Evolutionary conservation across 2,113 vertebrate species (phyloP), one percentile per base, ranked within the genome.

Genomic region (Sula dactylatra): DNA sequence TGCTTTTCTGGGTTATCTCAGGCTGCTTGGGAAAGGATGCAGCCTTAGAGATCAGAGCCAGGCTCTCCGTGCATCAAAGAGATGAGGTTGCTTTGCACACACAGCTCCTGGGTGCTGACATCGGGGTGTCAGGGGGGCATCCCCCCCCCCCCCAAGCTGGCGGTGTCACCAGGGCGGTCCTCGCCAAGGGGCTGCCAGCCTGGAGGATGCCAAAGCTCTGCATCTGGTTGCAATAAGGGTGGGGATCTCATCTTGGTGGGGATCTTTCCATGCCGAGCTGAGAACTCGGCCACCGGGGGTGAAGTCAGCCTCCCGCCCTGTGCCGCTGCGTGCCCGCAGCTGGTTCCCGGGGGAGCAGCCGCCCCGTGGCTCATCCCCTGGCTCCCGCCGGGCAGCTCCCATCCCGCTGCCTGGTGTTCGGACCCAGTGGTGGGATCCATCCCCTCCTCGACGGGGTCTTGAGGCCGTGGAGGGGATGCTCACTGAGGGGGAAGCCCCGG

Each of bases 221-320:
- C 96, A 91, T 49, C 94, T 95, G 95, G 21, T 74, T 82, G 84
- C 65, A 94, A 69, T 93, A 86, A 97, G 95, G 96, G 96, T 10
- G 94, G 90, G 84, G 92, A 95, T 65, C 45, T 65, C 32, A 0
- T 55, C 87, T 88, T 94, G 90, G 67, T 74, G 93, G 64, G 59
- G 87, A 94, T 73, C 77, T 93, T 96, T 95, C 94, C 92, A 11
- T 62, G 64, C 4, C 4, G 77, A 93, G 77, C 87, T 93, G 87
- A 2, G 3, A 81, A 82, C 77, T 94, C 13, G 45, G 87, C 94
- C 86, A 76, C 76, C 8, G 27, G 40, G 42, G 79, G 67, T 95
- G 94, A 97, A 84, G 94, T 97, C 96, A 96, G 76, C n/a, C 62
- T 86, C 85, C 86, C 94, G 38, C 62, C 84, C 93, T 34, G 76